Conservation (phyloP, 37 sponge, comb jelly and placozoan species). For the Theonella swinhoei region DNA sequence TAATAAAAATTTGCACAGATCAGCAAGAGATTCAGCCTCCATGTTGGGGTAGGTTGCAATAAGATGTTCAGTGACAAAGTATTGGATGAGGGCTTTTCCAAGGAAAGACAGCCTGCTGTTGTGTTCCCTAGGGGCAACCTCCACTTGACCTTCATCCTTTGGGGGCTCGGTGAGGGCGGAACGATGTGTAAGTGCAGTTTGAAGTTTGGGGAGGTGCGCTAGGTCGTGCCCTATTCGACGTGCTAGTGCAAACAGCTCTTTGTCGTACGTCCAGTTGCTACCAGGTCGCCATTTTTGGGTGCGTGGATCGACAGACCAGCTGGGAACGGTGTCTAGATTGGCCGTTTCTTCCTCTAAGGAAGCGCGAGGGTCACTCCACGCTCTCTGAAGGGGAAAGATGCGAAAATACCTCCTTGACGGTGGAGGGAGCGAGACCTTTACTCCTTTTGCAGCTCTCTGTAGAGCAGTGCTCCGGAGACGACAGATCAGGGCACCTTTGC, state of each 20-base stretch:
- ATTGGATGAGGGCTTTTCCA: slow-evolving; percentile 47
- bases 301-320: slow-evolving; percentile 43
- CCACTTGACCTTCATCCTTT: background rate
- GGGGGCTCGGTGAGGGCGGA: background rate
- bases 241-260: slow-evolving; percentile 74
- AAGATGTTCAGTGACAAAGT: slow-evolving; percentile 74
- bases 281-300: slow-evolving; percentile 34
- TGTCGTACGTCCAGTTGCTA: slow-evolving; percentile 62
- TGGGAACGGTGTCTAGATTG: slow-evolving; percentile 74
- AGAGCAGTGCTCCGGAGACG: too few relatives aligned
- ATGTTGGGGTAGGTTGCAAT: slow-evolving; percentile 74
- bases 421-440: too few relatives aligned
- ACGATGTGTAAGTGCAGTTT: slow-evolving; percentile 43
- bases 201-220: slow-evolving; percentile 51
- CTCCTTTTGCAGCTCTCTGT: too few relatives aligned
- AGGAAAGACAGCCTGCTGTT: slow-evolving; percentile 61
- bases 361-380: background rate
- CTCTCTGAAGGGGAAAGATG: background rate
- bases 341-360: slow-evolving; percentile 76
- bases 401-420: background rate
- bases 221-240: slow-evolving; percentile 48
- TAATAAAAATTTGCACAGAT: slow-evolving; percentile 42
- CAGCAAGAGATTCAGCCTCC: slow-evolving; percentile 27
- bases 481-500: too few relatives aligned
- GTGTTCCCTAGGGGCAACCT: slow-evolving; percentile 5